These are phyloP conservation scores for Drosophila meridiana DNA, from an alignment of 2,888 invertebrate genomes.

Conservation along the genomic window DNA sequence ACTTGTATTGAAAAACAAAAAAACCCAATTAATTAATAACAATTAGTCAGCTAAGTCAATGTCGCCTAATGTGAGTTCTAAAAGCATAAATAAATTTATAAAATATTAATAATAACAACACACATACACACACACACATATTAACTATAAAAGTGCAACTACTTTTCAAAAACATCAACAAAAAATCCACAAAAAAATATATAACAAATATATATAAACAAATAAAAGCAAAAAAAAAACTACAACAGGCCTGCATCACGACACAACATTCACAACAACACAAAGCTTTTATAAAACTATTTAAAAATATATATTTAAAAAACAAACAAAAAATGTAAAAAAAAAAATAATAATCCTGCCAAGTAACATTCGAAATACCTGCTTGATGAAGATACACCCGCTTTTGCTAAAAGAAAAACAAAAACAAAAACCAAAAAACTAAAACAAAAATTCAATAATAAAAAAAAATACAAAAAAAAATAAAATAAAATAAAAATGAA, in stretches of 20 bases:
- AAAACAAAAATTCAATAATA: constrained; percentile 42
- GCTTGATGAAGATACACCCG: constrained; percentile 83
- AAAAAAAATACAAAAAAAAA: constrained; percentile 23
- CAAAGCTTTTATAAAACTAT: constrained; percentile 80
- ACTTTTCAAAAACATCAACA: constrained; percentile 48
- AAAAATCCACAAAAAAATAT: constrained; percentile 15
- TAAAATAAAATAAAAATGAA: constrained; percentile 35
- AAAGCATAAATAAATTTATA: constrained; percentile 56
- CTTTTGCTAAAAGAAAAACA: constrained; percentile 76
- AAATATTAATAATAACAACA: constrained; percentile 40
- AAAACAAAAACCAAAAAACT: constrained; percentile 16
- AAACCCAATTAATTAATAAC: constrained; percentile 50
- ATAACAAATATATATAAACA: constrained; percentile 13
- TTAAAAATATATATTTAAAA: constrained; percentile 63
- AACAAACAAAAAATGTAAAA: constrained; percentile 38
- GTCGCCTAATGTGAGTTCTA: constrained; percentile 81
- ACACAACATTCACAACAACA: constrained; percentile 50
- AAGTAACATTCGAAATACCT: constrained; percentile 83
- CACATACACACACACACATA: constrained; percentile 33
- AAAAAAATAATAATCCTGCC: constrained; percentile 82
- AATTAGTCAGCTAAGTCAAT: constrained; percentile 75
- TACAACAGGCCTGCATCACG: constrained; percentile 52
- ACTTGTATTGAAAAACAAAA: constrained; percentile 50
- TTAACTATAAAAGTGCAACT: constrained; percentile 58
- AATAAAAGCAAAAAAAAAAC: constrained; percentile 35